Conservation (phyloP, 2,113 vertebrate species). For the Ceyx margarethae region DNA sequence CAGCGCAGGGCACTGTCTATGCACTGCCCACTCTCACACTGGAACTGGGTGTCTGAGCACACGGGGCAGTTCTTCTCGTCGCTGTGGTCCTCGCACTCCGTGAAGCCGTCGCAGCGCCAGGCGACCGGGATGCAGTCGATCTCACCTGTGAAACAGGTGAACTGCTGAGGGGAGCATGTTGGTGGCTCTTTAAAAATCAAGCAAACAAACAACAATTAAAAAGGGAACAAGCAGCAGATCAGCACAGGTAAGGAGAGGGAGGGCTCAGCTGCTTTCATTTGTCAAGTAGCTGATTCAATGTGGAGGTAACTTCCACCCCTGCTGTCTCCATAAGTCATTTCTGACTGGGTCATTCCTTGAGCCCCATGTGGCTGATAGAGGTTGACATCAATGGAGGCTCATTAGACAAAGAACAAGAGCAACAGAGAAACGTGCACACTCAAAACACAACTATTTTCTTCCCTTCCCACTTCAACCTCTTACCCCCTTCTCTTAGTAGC, state of each 20-base stretch:
- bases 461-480: neutral
- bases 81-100: slow-evolving; percentile 93
- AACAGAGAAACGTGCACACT: neutral
- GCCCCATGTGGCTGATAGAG: neutral
- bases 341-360: neutral
- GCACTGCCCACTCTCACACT: slow-evolving; percentile 94
- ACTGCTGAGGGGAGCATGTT: slow-evolving; percentile 95
- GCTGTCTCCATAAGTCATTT: neutral
- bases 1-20: slow-evolving; percentile 85
- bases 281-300: neutral
- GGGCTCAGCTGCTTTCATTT: neutral
- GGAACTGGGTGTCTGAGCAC: slow-evolving; percentile 90
- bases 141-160: slow-evolving; percentile 93
- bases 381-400: neutral
- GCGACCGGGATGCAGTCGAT: slow-evolving; percentile 96
- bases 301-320: neutral
- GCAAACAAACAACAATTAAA: slow-evolving; percentile 53
- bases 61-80: slow-evolving; percentile 94
- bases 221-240: neutral
- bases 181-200: slow-evolving; percentile 87
- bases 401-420: neutral
- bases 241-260: neutral
- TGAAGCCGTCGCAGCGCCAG: slow-evolving; percentile 92
- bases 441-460: neutral
- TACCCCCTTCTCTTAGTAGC: neutral